These are phyloP conservation scores for Halisarca cf. caerulea DNA, from an alignment of 37 sponge, comb jelly and placozoan genomes.

Conservation along the genomic window DNA sequence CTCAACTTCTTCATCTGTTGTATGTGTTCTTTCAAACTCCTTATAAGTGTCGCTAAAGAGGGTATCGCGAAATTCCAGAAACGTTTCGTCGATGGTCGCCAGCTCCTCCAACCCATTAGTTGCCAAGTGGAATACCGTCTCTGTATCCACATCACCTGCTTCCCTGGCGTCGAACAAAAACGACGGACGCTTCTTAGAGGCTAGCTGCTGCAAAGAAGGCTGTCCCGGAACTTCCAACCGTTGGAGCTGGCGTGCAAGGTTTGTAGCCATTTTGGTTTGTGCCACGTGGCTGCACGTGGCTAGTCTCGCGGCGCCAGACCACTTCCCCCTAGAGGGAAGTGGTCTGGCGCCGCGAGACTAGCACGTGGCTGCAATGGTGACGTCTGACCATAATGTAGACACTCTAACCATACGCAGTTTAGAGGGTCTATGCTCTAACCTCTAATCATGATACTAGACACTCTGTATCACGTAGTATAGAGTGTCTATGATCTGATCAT, in stretches of 20 bases:
- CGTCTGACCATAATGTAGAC: too few relatives aligned
- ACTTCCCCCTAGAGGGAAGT: too few relatives aligned
- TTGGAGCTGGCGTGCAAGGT: constrained; percentile 71
- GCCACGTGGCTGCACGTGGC: too few relatives aligned
- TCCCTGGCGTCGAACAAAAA: constrained; percentile 69
- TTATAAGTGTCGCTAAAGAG: constrained; percentile 76
- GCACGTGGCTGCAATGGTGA: too few relatives aligned
- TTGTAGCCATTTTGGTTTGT: constrained; percentile 47
- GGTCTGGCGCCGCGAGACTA: too few relatives aligned
- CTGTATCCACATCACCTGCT: constrained; percentile 69
- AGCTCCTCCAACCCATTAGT: constrained; percentile 91
- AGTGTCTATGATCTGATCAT: too few relatives aligned
- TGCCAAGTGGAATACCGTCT: constrained; percentile 62
- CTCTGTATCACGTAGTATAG: too few relatives aligned
- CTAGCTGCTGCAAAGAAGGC: constrained; percentile 53
- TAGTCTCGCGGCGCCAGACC: too few relatives aligned
- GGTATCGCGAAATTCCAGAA: constrained; percentile 50
- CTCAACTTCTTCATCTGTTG: constrained; percentile 50
- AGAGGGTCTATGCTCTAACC: too few relatives aligned
- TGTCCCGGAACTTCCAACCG: constrained; percentile 73
- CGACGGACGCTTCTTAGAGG: constrained; percentile 57
- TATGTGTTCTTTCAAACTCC: constrained; percentile 65
- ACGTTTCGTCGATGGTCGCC: constrained; percentile 58
- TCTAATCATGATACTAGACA: too few relatives aligned
- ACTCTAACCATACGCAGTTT: too few relatives aligned